Conservation (phyloP, 2,797 vertebrate species). For the Platalea minor region DNA sequence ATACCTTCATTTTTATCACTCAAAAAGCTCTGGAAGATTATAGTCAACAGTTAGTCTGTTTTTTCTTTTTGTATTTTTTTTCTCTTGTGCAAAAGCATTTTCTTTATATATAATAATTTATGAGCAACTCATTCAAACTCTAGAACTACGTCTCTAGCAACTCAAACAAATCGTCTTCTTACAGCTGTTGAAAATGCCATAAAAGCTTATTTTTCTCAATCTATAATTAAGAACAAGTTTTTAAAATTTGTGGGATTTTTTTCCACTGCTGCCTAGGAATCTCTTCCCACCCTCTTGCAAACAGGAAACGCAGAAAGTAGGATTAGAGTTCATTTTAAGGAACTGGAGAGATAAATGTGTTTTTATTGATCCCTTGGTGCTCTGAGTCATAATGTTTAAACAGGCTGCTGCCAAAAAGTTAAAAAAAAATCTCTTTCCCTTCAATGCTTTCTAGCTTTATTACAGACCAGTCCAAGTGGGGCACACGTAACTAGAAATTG, state of each 20-base stretch:
- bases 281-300: conserved; percentile 6
- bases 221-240: not conserved
- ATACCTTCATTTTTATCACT: not conserved
- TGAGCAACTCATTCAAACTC: not conserved
- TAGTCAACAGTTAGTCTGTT: not conserved
- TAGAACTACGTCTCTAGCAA: not conserved
- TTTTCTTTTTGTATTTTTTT: not conserved
- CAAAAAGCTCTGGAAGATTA: not conserved
- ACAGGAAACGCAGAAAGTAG: conserved; percentile 23
- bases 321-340: conserved; percentile 47
- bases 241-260: not conserved
- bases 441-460: conserved; percentile 32
- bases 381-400: conserved; percentile 54
- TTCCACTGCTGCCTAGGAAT: not conserved
- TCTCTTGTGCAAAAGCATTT: not conserved
- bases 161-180: not conserved
- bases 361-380: conserved; percentile 63
- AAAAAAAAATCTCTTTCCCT: not conserved
- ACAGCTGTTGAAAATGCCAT: not conserved
- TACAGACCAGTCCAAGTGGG: not conserved
- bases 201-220: not conserved
- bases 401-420: conserved; percentile 17
- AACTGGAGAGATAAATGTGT: conserved; percentile 31
- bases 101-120: not conserved
- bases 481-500: not conserved